Percentiles rank a stretch among this genome's conserved stretches.
These are phyloP conservation scores for Limnephilus auricula DNA, from an alignment of 2,888 invertebrate genomes.

Conservation along the genomic window DNA sequence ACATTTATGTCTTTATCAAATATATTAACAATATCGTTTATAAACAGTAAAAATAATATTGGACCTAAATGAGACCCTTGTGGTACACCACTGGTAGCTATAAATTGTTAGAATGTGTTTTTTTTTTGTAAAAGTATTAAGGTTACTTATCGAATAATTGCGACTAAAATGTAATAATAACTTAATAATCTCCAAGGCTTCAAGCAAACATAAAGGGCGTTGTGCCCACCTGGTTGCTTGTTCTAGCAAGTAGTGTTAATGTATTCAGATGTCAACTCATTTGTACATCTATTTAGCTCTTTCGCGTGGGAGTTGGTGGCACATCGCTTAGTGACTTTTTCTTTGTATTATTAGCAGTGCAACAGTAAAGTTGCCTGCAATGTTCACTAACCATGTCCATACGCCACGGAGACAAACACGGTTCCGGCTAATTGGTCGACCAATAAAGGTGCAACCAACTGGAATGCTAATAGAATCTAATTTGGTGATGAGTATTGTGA, in stretches of 20 bases:
- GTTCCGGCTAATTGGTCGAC: constrained; percentile 37
- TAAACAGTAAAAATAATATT: no score
- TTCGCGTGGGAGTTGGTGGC: constrained; percentile 15
- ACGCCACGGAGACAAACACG: constrained; percentile 21
- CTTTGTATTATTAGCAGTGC: constrained; percentile 36
- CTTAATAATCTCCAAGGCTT: neutral
- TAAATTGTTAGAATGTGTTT: no score
- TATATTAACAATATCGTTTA: no score
- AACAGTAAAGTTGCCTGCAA: neutral
- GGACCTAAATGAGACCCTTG: no score
- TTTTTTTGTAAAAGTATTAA: neutral
- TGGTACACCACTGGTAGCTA: no score
- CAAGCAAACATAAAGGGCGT: neutral
- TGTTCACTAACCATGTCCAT: neutral
- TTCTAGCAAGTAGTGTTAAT: neutral
- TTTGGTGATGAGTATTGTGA: constrained; percentile 32
- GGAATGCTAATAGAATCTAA: constrained; percentile 28
- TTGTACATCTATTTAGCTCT: constrained; percentile 29
- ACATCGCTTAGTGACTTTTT: constrained; percentile 4
- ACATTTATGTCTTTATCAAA: no score
- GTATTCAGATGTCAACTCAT: constrained; percentile 36
- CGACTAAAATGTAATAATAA: neutral
- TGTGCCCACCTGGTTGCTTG: neutral
- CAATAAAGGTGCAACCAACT: constrained; percentile 34
- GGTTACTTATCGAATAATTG: neutral